phyloP scores from a whole-genome alignment of 2,113 vertebrate genomes.

The Brachypteracias leptosomus region DNA sequence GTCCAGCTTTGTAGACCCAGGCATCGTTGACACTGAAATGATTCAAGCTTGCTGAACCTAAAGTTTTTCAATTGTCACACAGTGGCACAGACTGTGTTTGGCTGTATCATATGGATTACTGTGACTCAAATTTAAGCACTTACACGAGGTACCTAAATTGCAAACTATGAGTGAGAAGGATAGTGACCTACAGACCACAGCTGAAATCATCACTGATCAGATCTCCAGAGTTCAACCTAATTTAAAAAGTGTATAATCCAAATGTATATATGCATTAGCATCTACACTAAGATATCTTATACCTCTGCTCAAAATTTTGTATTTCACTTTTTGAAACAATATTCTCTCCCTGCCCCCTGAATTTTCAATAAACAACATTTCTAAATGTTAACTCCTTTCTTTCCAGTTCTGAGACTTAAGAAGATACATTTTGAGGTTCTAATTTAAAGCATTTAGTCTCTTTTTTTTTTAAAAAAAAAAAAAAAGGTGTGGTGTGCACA shows the following conservation, averaged over 20 bases:
- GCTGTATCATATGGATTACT: background rate
- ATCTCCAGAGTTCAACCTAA: background rate
- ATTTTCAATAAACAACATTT: background rate
- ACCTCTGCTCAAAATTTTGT: background rate
- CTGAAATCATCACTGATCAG: background rate
- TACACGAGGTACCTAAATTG: background rate
- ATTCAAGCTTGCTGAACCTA: background rate
- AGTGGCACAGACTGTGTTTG: background rate
- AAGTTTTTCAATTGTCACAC: background rate
- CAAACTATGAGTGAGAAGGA: background rate
- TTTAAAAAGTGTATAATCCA: background rate
- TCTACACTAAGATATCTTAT: background rate
- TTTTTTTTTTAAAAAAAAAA: background rate
- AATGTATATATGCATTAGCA: background rate
- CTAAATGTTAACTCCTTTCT: background rate
- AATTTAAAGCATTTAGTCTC: background rate
- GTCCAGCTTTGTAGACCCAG: background rate
- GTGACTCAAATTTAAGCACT: background rate
- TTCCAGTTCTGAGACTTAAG: background rate
- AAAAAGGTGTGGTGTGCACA: background rate
- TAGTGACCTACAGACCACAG: background rate
- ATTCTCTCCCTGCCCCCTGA: rapidly evolving
- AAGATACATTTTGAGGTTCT: background rate
- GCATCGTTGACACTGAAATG: background rate
- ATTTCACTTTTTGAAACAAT: background rate